phyloP scores from a whole-genome alignment of 2,113 vertebrate genomes.

The Girardinichthys multiradiatus region DNA sequence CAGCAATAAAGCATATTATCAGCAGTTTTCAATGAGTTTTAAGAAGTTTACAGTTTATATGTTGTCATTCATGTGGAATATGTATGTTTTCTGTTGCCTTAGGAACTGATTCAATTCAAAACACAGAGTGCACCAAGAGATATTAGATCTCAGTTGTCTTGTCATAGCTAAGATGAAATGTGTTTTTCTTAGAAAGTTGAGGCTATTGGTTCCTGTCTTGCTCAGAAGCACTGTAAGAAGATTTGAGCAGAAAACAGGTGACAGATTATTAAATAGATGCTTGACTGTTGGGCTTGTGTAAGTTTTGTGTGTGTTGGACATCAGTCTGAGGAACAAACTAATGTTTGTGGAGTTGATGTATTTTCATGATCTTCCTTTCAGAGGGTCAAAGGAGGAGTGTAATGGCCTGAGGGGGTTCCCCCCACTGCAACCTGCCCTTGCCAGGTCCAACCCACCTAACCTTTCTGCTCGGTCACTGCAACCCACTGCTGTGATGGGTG shows the following conservation, averaged over 20 bases:
- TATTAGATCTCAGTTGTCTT: not conserved
- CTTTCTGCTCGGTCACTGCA: slow-evolving; percentile 53
- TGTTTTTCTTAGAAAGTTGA: not conserved
- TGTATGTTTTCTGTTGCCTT: not conserved
- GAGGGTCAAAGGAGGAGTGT: slow-evolving; percentile 86
- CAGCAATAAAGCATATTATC: no score
- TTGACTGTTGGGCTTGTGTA: not conserved
- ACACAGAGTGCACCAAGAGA: not conserved
- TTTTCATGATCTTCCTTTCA: slow-evolving; percentile 43
- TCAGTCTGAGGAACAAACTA: not conserved
- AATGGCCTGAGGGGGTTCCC: slow-evolving; percentile 89
- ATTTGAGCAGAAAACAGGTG: not conserved
- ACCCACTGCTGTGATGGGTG: slow-evolving; percentile 83
- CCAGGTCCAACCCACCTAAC: slow-evolving; percentile 85
- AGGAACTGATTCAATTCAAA: not conserved
- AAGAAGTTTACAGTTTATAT: not conserved
- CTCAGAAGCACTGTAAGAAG: not conserved
- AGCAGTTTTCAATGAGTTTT: not conserved
- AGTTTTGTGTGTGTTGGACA: not conserved
- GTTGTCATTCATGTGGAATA: not conserved
- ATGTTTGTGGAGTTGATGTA: not conserved
- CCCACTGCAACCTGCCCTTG: slow-evolving; percentile 84
- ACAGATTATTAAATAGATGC: not conserved
- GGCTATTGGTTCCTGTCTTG: not conserved
- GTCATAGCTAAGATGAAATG: not conserved